Base-by-base conservation (phyloP, 1,140 invertebrate genomes). In the Probaryconus sp. region DNA sequence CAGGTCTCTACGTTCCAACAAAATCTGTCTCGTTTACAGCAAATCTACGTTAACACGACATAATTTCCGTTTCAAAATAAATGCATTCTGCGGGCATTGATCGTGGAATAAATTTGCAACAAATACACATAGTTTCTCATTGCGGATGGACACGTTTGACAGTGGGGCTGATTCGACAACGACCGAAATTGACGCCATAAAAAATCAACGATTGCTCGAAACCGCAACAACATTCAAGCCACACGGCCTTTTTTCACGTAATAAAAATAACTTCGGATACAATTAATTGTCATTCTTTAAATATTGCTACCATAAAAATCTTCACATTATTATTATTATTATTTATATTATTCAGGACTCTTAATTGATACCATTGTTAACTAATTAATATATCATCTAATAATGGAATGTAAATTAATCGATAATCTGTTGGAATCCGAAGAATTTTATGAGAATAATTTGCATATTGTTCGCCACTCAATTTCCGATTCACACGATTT, bases 11-110 rank as follows among this genome's bases (percentile, higher is more conserved):
- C 14, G 42, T 51, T 45, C 51, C 50, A 20, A 31, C 47, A 43
- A 72, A 72, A 72, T 53, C 61, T 60, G 60, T 60, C 53, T 51
- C 45, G 61, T 65, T 56, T 56, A 72, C 47, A 73, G 53, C 45
- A 40, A 67, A 60, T 61, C 58, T 53, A 60, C 70, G 61, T 65
- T 65, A 73, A 73, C 70, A 61, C 47, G 40, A 61, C 61, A 65
- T 73, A 67, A 73, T 65, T 73, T 73, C 48, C 61, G 55, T 71
- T 71, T 56, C 43, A 56, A 64, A 71, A 63, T 64, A 64, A 70
- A 71, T 71, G 68, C 35, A 55, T 71, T 63, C 43, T 33, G 35
- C 43, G 28, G 42, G 14, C 50, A 63, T 63, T 55, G 68, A 71
- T 71, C 50, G 50, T 11, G 6, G 43, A 71, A 71, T 71, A 63